Percentiles rank a stretch among this genome's conserved stretches.
Evolutionary conservation across 1,140 invertebrate species (phyloP).

Genomic region (Sycophila sp.): DNA sequence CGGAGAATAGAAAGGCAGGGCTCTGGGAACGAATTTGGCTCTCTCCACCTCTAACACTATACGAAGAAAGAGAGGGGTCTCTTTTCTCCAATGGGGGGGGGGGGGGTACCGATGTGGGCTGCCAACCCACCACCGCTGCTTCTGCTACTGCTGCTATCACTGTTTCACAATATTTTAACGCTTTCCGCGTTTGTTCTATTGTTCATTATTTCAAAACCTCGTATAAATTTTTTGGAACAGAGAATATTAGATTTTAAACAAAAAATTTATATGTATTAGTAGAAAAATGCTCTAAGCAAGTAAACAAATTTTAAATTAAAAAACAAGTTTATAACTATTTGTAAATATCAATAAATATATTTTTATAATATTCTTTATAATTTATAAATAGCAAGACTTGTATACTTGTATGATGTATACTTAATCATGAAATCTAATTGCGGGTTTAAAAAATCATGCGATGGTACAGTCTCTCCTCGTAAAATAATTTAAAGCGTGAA

Average conservation of each 20-base stretch:
- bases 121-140: no score
- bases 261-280: no score
- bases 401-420: no score
- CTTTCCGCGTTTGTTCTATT: constrained; percentile 22
- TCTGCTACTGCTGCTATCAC: not conserved
- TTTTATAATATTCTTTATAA: no score
- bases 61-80: not conserved
- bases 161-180: not conserved
- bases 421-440: no score
- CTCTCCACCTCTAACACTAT: constrained; percentile 38
- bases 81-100: constrained; percentile 19
- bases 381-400: no score
- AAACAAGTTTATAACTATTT: no score
- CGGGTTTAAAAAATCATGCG: no score
- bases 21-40: constrained; percentile 49
- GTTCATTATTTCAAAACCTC: not conserved
- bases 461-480: constrained; percentile 38
- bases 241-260: no score
- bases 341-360: no score
- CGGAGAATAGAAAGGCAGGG: constrained; percentile 44
- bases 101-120: not conserved
- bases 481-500: constrained; percentile 46
- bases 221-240: not conserved
- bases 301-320: no score
- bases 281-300: no score